Evolutionary conservation across 2,888 invertebrate genomes (phyloP).

Genomic region (Caenorhabditis uteleia): DNA sequence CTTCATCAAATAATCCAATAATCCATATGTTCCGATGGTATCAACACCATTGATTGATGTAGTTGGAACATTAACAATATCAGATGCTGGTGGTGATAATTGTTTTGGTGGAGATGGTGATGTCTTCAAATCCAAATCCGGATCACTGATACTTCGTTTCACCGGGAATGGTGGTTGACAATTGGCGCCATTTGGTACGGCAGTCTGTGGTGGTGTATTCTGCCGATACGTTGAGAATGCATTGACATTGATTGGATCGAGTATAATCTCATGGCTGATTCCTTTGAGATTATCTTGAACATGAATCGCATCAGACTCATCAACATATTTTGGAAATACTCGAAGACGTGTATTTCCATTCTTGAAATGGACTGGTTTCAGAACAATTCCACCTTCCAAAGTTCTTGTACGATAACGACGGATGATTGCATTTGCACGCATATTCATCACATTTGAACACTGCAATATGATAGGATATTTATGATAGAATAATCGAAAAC

Average conservation of each 20-base stretch:
- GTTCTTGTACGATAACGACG: slow-evolving; percentile 66
- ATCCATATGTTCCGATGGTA: slow-evolving; percentile 9
- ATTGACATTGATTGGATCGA: slow-evolving; percentile 17
- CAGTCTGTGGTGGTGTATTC: slow-evolving; percentile 20
- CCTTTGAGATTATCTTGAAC: not conserved
- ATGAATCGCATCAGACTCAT: slow-evolving; percentile 34
- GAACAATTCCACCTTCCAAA: slow-evolving; percentile 65
- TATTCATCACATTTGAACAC: slow-evolving; percentile 68
- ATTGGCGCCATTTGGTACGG: slow-evolving; percentile 16
- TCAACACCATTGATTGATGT: too few species aligned
- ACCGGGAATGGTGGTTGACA: slow-evolving; percentile 29
- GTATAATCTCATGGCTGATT: slow-evolving; percentile 6
- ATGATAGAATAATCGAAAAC: not conserved
- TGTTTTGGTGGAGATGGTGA: slow-evolving; percentile 3
- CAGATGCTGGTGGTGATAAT: slow-evolving; percentile 2
- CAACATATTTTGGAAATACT: slow-evolving; percentile 69
- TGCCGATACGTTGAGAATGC: not conserved
- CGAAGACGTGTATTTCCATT: slow-evolving; percentile 67
- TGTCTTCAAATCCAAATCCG: slow-evolving; percentile 19
- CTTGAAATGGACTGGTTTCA: slow-evolving; percentile 68
- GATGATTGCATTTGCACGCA: slow-evolving; percentile 69
- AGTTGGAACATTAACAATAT: not conserved
- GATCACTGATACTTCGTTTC: slow-evolving; percentile 37
- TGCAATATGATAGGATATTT: slow-evolving; percentile 24
- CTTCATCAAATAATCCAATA: not conserved